Percentiles rank a stretch among this genome's conserved stretches.
These are phyloP conservation scores for Nylanderia fulva DNA, from an alignment of 1,140 invertebrate species.

Conservation along the genomic window DNA sequence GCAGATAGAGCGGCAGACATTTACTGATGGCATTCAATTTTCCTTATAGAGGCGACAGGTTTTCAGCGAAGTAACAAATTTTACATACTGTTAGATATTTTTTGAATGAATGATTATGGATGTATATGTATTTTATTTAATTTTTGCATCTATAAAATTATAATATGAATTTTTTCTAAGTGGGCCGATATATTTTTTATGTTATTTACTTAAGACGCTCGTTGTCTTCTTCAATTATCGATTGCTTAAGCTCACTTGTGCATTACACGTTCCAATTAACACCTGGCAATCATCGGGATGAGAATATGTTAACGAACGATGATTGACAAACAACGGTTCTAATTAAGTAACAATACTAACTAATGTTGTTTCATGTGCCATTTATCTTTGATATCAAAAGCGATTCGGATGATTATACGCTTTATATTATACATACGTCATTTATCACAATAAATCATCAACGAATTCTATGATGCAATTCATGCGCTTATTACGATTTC, in stretches of 20 bases:
- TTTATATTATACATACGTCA: too few relatives aligned
- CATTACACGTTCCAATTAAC: slow-evolving; percentile 16
- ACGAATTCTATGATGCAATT: neutral
- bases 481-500: neutral
- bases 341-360: slow-evolving; percentile 22
- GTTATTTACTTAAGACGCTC: neutral
- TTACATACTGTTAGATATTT: neutral
- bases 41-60: neutral
- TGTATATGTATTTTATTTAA: neutral
- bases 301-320: slow-evolving; percentile 36
- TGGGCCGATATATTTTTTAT: neutral
- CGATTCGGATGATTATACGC: neutral
- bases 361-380: slow-evolving; percentile 1
- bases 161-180: neutral
- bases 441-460: neutral
- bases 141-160: neutral
- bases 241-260: neutral
- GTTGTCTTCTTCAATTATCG: slow-evolving; percentile 15
- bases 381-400: slow-evolving; percentile 41
- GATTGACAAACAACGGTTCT: slow-evolving; percentile 39
- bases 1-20: neutral
- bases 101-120: neutral
- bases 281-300: slow-evolving; percentile 15
- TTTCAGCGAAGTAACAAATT: neutral
- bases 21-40: neutral